Evolutionary conservation across 2,888 invertebrate species (phyloP).

Genomic region (Drosophila conformis): DNA sequence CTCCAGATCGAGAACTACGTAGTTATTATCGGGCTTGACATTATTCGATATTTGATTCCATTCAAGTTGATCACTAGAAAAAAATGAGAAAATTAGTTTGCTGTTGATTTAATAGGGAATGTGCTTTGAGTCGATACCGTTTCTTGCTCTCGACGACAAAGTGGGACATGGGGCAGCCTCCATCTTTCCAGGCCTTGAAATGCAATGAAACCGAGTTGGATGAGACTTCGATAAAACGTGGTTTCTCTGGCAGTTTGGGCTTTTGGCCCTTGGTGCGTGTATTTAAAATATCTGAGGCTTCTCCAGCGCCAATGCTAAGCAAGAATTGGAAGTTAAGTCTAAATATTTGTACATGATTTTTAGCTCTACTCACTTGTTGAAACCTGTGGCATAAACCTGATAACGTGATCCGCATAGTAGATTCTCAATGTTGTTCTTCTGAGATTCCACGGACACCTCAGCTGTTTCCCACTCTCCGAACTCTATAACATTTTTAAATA

Average conservation of each 20-base stretch:
- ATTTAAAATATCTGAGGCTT: slow-evolving; percentile 94
- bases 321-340: rapidly evolving
- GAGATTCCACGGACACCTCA: slow-evolving; percentile 91
- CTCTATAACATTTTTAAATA: slow-evolving; percentile 85
- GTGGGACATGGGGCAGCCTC: slow-evolving; percentile 97
- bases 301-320: slow-evolving; percentile 94
- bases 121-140: slow-evolving; percentile 87
- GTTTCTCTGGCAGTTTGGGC: slow-evolving; percentile 95
- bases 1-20: slow-evolving; percentile 95
- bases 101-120: rapidly evolving
- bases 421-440: slow-evolving; percentile 94
- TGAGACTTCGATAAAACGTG: slow-evolving; percentile 95
- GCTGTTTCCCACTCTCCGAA: slow-evolving; percentile 97
- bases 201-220: slow-evolving; percentile 97
- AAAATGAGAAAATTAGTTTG: not conserved
- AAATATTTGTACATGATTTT: rapidly evolving
- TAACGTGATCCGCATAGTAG: slow-evolving; percentile 97
- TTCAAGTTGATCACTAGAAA: slow-evolving; percentile 90
- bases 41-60: slow-evolving; percentile 98
- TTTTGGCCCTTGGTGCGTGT: slow-evolving; percentile 97
- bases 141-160: slow-evolving; percentile 98
- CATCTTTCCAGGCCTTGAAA: slow-evolving; percentile 96
- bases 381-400: slow-evolving; percentile 96
- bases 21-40: slow-evolving; percentile 95
- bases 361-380: slow-evolving; percentile 90